These are phyloP conservation scores for Apodemus speciosus DNA, from an alignment of 2,113 vertebrate species.

Conservation along the genomic window DNA sequence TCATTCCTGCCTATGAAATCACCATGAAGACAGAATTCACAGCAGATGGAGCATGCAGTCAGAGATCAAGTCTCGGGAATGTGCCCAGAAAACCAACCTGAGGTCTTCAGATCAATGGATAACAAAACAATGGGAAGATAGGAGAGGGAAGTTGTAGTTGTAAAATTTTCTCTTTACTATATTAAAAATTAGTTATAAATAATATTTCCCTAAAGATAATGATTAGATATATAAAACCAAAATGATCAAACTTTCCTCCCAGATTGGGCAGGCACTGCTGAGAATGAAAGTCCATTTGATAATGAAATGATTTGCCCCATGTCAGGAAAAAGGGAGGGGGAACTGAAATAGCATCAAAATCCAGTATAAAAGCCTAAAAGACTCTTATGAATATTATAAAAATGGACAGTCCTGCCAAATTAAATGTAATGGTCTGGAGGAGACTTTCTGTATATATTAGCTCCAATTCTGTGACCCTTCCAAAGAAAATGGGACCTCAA, in stretches of 20 bases:
- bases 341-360: background rate
- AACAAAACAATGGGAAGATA: background rate
- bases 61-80: background rate
- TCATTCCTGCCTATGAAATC: background rate
- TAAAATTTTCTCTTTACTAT: background rate
- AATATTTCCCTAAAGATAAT: background rate
- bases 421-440: conserved; percentile 54
- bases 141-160: background rate
- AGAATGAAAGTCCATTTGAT: conserved; percentile 26
- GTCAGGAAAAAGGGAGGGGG: background rate
- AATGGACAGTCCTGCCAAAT: conserved; percentile 57
- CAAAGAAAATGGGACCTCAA: conserved; percentile 58
- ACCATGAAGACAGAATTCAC: background rate
- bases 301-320: background rate
- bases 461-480: conserved; percentile 56
- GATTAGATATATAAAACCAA: conserved; percentile 32
- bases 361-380: background rate
- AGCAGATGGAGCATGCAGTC: background rate
- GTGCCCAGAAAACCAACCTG: background rate
- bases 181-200: conserved; percentile 21
- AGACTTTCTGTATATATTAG: conserved; percentile 58
- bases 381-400: conserved; percentile 53
- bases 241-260: conserved; percentile 12
- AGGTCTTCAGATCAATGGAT: background rate
- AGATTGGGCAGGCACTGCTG: background rate